Conservation (phyloP, 2,797 vertebrate genomes). For the Clarias platycephalus region DNA sequence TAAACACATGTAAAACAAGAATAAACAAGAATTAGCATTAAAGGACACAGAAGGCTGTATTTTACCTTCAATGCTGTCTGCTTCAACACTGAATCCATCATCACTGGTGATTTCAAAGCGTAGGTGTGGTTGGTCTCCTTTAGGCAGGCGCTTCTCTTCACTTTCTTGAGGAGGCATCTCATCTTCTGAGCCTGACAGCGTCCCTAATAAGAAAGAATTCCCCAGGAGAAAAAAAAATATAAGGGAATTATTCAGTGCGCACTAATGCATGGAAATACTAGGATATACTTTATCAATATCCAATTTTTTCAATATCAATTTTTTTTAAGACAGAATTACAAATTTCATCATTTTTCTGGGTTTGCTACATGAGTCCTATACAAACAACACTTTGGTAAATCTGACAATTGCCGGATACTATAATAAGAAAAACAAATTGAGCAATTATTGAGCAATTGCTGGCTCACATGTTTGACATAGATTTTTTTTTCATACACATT, state of each 20-base stretch:
- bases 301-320: too few species aligned
- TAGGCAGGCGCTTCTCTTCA: constrained; percentile 71
- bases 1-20: too few species aligned
- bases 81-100: constrained; percentile 87
- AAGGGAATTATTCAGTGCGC: not conserved
- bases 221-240: not conserved
- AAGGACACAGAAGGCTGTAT: constrained; percentile 23
- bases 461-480: not conserved
- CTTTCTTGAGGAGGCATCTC: constrained; percentile 75
- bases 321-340: not conserved
- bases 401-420: not conserved
- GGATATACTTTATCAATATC: too few species aligned
- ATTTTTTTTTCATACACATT: not conserved
- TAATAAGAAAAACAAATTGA: not conserved
- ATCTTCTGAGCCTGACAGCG: constrained; percentile 82
- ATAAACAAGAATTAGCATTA: not conserved
- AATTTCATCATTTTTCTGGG: not conserved
- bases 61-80: constrained; percentile 85
- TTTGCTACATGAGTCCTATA: not conserved
- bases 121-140: constrained; percentile 80
- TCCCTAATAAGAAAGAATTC: constrained; percentile 65
- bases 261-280: too few species aligned
- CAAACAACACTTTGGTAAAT: not conserved
- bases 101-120: constrained; percentile 88
- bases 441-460: not conserved